Evolutionary conservation across 2,113 vertebrate species (phyloP).

Genomic region (Pleuronectes platessa): DNA sequence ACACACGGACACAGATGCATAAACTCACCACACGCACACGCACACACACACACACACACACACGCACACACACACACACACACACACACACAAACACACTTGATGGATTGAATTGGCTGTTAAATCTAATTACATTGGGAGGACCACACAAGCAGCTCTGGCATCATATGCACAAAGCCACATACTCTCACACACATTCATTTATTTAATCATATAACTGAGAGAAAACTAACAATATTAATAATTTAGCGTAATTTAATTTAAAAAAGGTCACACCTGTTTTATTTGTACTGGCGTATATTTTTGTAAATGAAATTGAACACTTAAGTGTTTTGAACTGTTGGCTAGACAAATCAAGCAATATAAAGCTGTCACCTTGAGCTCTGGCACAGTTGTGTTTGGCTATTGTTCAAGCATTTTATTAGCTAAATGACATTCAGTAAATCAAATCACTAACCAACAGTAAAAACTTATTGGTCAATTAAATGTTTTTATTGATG

Average conservation of each 20-base stretch:
- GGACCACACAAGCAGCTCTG: constrained; percentile 22
- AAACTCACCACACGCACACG: not conserved
- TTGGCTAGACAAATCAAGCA: not conserved
- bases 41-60: not conserved
- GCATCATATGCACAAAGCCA: constrained; percentile 24
- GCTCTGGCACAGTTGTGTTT: not conserved
- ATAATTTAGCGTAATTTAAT: not conserved
- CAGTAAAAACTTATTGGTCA: not conserved
- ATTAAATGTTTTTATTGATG: not conserved
- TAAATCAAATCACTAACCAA: not conserved
- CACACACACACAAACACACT: not conserved
- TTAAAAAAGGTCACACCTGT: too few relatives aligned
- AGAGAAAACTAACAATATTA: not conserved
- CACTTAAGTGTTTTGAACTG: not conserved
- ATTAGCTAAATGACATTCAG: not conserved
- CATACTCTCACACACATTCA: not conserved
- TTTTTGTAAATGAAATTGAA: not conserved
- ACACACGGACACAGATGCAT: constrained; percentile 7
- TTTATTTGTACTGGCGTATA: too few relatives aligned
- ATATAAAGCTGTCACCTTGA: not conserved
- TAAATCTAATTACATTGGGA: constrained; percentile 72
- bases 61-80: not conserved
- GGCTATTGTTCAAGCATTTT: not conserved
- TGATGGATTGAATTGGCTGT: constrained; percentile 70
- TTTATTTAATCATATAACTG: not conserved